These are phyloP conservation scores for Hetaerina titia DNA, from an alignment of 2,888 invertebrate genomes.

Conservation along the genomic window DNA sequence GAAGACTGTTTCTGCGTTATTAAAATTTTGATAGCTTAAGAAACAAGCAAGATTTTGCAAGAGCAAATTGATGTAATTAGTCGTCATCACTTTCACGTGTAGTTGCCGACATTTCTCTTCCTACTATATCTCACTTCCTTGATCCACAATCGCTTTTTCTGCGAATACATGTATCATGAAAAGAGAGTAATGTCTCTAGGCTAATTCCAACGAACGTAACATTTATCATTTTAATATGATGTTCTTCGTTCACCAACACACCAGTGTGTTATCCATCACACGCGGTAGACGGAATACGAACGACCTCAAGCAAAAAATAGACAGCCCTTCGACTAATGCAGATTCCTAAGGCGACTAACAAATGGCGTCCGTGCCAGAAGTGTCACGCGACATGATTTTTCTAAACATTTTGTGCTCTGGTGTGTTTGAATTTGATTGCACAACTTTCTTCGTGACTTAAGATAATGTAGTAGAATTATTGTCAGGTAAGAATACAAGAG, in stretches of 20 bases:
- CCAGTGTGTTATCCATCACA: background rate
- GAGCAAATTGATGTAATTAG: background rate
- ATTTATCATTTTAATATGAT: background rate
- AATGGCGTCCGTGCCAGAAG: background rate
- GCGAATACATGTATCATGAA: background rate
- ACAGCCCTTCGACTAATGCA: background rate
- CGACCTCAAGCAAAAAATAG: background rate
- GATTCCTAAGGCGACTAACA: background rate
- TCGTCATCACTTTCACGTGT: background rate
- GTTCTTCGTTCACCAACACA: background rate
- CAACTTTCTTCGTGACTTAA: background rate
- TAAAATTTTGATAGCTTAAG: background rate
- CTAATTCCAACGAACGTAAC: background rate
- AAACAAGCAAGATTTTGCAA: background rate
- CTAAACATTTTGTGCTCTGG: background rate
- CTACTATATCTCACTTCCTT: conserved; percentile 2
- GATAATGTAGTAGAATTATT: too few relatives aligned
- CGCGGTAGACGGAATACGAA: background rate
- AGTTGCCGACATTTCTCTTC: background rate
- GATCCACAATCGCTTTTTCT: background rate
- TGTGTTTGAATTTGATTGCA: background rate
- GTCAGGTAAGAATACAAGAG: too few relatives aligned
- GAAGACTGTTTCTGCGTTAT: background rate
- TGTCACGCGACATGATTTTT: background rate
- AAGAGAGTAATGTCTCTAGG: background rate